phyloP scores from a whole-genome alignment of 2,888 invertebrate species.

The Eupithecia exiguata region DNA sequence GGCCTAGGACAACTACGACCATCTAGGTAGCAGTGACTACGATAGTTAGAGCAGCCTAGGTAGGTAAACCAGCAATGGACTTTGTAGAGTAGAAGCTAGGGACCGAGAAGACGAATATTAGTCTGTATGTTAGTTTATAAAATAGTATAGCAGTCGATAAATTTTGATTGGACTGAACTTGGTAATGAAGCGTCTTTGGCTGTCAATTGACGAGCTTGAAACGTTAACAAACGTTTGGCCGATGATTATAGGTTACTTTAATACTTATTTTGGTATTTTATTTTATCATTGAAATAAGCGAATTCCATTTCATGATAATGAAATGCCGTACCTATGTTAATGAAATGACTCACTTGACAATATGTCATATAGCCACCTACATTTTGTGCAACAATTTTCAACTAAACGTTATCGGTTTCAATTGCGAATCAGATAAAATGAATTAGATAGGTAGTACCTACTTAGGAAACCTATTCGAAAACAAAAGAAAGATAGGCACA shows the following conservation, averaged over 20 bases:
- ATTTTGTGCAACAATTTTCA: not conserved
- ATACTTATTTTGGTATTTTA: not conserved
- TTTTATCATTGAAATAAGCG: not conserved
- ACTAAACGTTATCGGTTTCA: not conserved
- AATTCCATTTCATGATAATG: not conserved
- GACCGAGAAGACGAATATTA: not conserved
- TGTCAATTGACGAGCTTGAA: not conserved
- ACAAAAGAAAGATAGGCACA: not conserved
- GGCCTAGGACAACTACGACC: not conserved
- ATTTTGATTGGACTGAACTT: not conserved
- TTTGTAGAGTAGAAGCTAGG: not conserved
- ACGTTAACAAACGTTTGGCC: not conserved
- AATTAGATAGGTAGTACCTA: not conserved
- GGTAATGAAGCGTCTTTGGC: not conserved
- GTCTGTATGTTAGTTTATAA: too few species aligned
- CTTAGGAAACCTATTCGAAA: not conserved
- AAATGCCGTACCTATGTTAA: not conserved
- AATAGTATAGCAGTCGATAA: not conserved
- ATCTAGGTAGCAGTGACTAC: not conserved
- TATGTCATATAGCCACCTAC: not conserved
- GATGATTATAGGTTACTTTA: constrained; percentile 1
- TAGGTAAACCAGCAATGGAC: not conserved
- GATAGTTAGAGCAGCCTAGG: not conserved
- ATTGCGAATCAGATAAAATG: not conserved
- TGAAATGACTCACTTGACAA: not conserved